Percentiles rank a stretch among this genome's conserved stretches.
These are phyloP conservation scores for Kryptolebias marmoratus DNA, from an alignment of 2,113 vertebrate genomes.

Conservation along the genomic window DNA sequence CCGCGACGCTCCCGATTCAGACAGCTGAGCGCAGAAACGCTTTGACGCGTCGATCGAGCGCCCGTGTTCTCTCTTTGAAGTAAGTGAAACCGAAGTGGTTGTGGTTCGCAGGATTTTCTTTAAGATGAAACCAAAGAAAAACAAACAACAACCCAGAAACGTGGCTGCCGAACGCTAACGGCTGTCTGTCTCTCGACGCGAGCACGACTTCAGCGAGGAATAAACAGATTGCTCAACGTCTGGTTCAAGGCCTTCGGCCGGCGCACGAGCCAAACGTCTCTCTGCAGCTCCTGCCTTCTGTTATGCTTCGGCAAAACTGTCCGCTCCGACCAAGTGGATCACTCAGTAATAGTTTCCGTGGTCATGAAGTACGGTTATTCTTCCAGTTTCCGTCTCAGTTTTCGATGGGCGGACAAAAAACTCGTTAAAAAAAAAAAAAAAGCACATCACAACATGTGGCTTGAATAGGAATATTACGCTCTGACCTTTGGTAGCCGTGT, in stretches of 20 bases:
- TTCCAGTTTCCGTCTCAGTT: too few species aligned
- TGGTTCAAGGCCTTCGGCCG: constrained; percentile 64
- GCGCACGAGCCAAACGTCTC: constrained; percentile 39
- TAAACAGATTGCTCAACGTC: constrained; percentile 71
- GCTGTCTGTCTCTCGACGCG: constrained; percentile 46
- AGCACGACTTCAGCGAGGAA: constrained; percentile 44
- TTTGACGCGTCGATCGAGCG: not conserved
- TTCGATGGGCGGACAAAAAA: too few species aligned
- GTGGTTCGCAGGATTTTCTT: constrained; percentile 12
- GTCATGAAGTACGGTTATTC: constrained; percentile 1
- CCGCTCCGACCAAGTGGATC: constrained; percentile 6
- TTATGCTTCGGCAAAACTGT: constrained; percentile 38
- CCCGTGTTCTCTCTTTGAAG: constrained; percentile 10
- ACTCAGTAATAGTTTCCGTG: constrained; percentile 9
- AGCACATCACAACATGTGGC: too few species aligned
- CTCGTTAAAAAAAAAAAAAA: too few species aligned
- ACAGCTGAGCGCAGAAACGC: not conserved
- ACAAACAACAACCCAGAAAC: not conserved
- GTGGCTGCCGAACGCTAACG: constrained; percentile 14
- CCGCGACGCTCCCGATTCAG: not conserved
- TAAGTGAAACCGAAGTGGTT: not conserved
- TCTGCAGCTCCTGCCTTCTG: constrained; percentile 38
- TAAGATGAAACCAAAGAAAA: not conserved
- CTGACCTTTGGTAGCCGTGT: too few species aligned
- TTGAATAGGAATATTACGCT: too few species aligned